phyloP scores from a whole-genome alignment of 2,797 vertebrate species.

The Crenuchus spilurus region DNA sequence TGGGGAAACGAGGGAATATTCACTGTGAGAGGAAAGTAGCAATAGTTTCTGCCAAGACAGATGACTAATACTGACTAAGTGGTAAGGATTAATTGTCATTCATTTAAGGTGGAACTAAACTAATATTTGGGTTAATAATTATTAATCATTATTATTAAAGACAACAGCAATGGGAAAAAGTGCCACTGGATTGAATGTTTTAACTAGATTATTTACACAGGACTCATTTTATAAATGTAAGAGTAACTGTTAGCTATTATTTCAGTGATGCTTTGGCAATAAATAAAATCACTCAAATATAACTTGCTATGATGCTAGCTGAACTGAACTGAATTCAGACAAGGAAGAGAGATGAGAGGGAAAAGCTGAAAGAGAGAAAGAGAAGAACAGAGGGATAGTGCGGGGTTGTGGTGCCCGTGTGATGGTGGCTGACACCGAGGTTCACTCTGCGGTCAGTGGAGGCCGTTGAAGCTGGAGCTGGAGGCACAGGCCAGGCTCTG shows the following conservation, averaged over 20 bases:
- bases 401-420: conserved; percentile 74
- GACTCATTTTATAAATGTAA: too few species aligned
- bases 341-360: conserved; percentile 26
- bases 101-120: background rate
- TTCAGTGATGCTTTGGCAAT: background rate
- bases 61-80: conserved; percentile 1
- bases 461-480: conserved; percentile 86
- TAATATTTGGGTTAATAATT: conserved; percentile 12
- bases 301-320: background rate
- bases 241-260: background rate
- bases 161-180: background rate
- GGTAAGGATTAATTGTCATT: conserved; percentile 1
- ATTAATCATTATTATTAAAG: too few species aligned
- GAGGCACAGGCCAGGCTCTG: conserved; percentile 89
- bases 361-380: conserved; percentile 64
- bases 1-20: conserved; percentile 14
- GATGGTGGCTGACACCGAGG: conserved; percentile 80
- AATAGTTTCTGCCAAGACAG: background rate
- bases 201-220: background rate
- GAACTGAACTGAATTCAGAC: background rate
- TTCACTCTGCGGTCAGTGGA: conserved; percentile 86
- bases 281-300: background rate
- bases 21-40: background rate
- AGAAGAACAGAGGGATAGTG: conserved; percentile 40
- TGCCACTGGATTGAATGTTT: background rate